Conservation (phyloP, 2,888 invertebrate genomes). For the Smittia sp. region DNA sequence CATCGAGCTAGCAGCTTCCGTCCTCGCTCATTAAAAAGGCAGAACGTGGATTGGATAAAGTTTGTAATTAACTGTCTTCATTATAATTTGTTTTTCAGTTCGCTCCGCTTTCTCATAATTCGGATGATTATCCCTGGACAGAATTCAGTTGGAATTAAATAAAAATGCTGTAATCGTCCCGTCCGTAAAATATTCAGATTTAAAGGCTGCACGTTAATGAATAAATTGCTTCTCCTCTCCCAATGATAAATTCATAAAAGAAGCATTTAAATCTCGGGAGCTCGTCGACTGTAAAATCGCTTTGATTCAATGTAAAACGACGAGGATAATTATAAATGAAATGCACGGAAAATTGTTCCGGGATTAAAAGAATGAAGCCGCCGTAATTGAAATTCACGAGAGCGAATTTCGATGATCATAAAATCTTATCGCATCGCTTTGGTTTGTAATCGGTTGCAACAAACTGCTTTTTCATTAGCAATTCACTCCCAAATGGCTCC, state of each 20-base stretch:
- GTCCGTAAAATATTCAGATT: neutral
- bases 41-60: conserved; percentile 15
- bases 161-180: conserved; percentile 3
- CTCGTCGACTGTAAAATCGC: neutral
- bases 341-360: neutral
- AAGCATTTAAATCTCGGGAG: neutral
- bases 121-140: neutral
- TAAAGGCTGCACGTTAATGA: conserved; percentile 13
- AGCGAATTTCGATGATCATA: neutral
- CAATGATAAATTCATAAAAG: conserved; percentile 18
- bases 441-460: neutral
- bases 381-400: conserved; percentile 13
- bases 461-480: neutral
- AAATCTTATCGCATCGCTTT: conserved; percentile 6
- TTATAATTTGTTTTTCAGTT: conserved; percentile 14
- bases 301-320: neutral
- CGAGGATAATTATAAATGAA: neutral
- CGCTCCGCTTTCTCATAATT: neutral
- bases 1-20: neutral
- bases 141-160: neutral
- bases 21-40: conserved; percentile 8
- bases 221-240: neutral
- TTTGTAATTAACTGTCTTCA: conserved; percentile 23
- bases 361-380: conserved; percentile 5
- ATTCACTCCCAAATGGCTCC: too few relatives aligned